These are phyloP conservation scores for Napeogenes sylphis DNA, from an alignment of 2,888 invertebrate species.

Conservation along the genomic window DNA sequence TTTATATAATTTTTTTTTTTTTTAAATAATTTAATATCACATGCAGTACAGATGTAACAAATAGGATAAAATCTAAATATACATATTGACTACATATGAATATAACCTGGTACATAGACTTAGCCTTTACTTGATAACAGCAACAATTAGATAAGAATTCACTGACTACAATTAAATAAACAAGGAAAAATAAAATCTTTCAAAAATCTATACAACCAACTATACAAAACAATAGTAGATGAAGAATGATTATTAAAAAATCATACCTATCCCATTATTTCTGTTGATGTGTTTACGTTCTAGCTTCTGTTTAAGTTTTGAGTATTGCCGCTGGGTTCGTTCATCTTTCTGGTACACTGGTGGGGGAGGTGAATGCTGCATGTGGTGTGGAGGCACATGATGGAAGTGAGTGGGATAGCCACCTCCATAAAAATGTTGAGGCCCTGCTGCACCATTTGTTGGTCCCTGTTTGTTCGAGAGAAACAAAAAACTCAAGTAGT, in stretches of 20 bases:
- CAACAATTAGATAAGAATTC: no score
- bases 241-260: not conserved
- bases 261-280: conserved; percentile 77
- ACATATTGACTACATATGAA: no score
- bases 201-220: no score
- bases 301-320: conserved; percentile 85
- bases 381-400: conserved; percentile 77
- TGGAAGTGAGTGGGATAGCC: conserved; percentile 78
- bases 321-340: conserved; percentile 85
- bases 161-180: no score
- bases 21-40: no score
- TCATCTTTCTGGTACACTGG: conserved; percentile 85
- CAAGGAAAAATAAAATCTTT: no score
- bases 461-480: conserved; percentile 73
- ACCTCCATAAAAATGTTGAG: conserved; percentile 82
- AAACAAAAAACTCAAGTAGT: not conserved
- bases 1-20: no score
- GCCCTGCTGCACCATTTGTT: conserved; percentile 82
- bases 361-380: conserved; percentile 84
- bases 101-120: no score
- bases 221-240: no score
- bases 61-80: no score
- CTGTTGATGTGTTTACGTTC: conserved; percentile 80
- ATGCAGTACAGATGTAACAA: no score
- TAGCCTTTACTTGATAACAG: no score